phyloP scores from a whole-genome alignment of 2,888 invertebrate species.

The Erebia epiphron region DNA sequence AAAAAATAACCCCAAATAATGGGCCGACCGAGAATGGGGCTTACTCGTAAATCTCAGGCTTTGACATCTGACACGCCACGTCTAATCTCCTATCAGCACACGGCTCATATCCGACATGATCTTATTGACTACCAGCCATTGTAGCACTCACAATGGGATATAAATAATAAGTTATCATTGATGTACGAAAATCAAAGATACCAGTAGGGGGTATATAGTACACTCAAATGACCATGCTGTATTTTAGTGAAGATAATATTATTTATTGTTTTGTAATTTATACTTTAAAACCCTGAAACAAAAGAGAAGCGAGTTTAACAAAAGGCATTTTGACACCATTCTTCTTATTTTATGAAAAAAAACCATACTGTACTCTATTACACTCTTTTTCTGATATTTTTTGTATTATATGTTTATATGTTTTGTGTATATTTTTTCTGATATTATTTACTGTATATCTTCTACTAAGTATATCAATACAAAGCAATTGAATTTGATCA shows the following conservation, averaged over 20 bases:
- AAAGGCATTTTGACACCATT: too few relatives aligned
- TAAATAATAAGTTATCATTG: conserved; percentile 18
- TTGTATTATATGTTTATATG: too few relatives aligned
- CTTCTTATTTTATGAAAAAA: too few relatives aligned
- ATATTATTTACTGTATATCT: not conserved
- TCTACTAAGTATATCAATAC: not conserved
- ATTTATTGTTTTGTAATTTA: too few relatives aligned
- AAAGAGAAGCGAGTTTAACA: too few relatives aligned
- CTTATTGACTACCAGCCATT: conserved; percentile 45
- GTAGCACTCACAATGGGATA: conserved; percentile 28
- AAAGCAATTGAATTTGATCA: conserved; percentile 23
- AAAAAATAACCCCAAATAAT: conserved; percentile 37
- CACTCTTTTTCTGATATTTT: too few relatives aligned
- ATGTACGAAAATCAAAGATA: conserved; percentile 4
- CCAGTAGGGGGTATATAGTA: not conserved
- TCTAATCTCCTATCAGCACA: conserved; percentile 52
- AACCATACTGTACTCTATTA: too few relatives aligned
- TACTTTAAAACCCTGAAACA: too few relatives aligned
- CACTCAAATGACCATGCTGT: too few relatives aligned
- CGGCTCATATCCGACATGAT: conserved; percentile 44
- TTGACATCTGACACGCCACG: conserved; percentile 44
- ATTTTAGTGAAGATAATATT: too few relatives aligned
- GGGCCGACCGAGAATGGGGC: conserved; percentile 37
- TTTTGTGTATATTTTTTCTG: too few relatives aligned
- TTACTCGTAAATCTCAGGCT: conserved; percentile 47